Conservation (phyloP, 2,113 vertebrate species). For the Xiphias gladius region DNA sequence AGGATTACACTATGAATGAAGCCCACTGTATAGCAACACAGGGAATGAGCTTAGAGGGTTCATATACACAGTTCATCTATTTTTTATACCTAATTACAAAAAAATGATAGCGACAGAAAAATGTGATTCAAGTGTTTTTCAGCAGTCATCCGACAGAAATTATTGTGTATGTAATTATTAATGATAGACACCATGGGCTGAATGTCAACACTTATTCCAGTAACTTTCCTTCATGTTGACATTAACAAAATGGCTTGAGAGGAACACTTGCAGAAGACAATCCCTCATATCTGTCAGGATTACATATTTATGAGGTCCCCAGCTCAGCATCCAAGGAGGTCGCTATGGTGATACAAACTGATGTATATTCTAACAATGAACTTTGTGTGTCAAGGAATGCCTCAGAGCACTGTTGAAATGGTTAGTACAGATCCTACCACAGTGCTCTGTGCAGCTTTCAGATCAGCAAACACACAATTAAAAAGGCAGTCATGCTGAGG, state of each 20-base stretch:
- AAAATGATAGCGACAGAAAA: conserved; percentile 54
- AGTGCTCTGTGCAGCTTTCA: conserved; percentile 57
- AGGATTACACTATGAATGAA: conserved; percentile 11
- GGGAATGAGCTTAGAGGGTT: conserved; percentile 25
- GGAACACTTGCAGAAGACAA: conserved; percentile 79
- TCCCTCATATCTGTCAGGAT: conserved; percentile 84
- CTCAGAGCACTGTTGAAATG: conserved; percentile 74
- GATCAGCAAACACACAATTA: conserved; percentile 81
- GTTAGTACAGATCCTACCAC: conserved; percentile 65
- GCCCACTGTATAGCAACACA: conserved; percentile 5
- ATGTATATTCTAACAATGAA: conserved; percentile 83
- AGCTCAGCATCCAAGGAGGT: conserved; percentile 81
- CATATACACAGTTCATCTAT: conserved; percentile 49
- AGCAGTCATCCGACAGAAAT: conserved; percentile 60
- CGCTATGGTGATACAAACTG: conserved; percentile 80
- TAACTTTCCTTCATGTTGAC: conserved; percentile 83
- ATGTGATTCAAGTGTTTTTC: conserved; percentile 45
- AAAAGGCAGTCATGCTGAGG: conserved; percentile 78
- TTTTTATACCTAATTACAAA: conserved; percentile 62
- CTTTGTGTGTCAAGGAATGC: conserved; percentile 76
- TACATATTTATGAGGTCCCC: conserved; percentile 85
- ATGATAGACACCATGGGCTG: conserved; percentile 76
- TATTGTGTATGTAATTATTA: conserved; percentile 74
- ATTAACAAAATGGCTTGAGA: conserved; percentile 83
- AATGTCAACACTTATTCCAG: conserved; percentile 81